These are phyloP conservation scores for Cololabis saira DNA, from an alignment of 2,113 vertebrate species.

Conservation along the genomic window DNA sequence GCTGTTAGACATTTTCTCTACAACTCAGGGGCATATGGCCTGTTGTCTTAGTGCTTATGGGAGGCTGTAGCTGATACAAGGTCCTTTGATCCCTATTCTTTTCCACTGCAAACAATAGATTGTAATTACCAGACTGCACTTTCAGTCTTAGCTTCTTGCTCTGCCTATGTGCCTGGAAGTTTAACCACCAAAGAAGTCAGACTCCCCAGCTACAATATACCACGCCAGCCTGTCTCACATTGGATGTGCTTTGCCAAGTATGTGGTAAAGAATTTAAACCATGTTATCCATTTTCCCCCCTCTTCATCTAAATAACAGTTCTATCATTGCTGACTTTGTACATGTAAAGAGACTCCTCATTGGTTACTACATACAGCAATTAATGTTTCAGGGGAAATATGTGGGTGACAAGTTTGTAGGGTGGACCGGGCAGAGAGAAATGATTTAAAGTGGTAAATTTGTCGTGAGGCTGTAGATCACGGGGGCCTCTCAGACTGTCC, in stretches of 20 bases:
- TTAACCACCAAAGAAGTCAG: slow-evolving; percentile 42
- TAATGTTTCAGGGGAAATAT: slow-evolving; percentile 15
- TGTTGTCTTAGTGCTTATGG: slow-evolving; percentile 60
- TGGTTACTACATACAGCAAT: slow-evolving; percentile 19
- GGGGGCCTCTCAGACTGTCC: slow-evolving; percentile 48
- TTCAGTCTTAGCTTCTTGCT: slow-evolving; percentile 40
- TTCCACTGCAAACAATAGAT: slow-evolving; percentile 66
- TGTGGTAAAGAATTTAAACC: slow-evolving; percentile 27
- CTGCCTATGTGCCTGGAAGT: slow-evolving; percentile 42
- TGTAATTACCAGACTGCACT: slow-evolving; percentile 65
- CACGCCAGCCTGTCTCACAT: slow-evolving; percentile 51
- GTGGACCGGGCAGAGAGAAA: slow-evolving; percentile 13
- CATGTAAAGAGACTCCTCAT: slow-evolving; percentile 16
- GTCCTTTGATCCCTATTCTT: slow-evolving; percentile 71
- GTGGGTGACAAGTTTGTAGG: slow-evolving; percentile 22
- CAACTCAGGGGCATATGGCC: slow-evolving; percentile 56
- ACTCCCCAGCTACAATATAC: slow-evolving; percentile 48
- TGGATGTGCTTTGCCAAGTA: slow-evolving; percentile 52
- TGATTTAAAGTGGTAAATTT: slow-evolving; percentile 77
- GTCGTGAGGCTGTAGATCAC: slow-evolving; percentile 68
- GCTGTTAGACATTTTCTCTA: slow-evolving; percentile 55
- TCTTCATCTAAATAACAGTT: too few relatives aligned
- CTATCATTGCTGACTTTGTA: too few relatives aligned
- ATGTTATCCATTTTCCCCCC: too few relatives aligned
- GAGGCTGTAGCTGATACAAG: slow-evolving; percentile 61